Evolutionary conservation across 2,888 invertebrate genomes (phyloP).

Genomic region (Diachrysia chrysitis): DNA sequence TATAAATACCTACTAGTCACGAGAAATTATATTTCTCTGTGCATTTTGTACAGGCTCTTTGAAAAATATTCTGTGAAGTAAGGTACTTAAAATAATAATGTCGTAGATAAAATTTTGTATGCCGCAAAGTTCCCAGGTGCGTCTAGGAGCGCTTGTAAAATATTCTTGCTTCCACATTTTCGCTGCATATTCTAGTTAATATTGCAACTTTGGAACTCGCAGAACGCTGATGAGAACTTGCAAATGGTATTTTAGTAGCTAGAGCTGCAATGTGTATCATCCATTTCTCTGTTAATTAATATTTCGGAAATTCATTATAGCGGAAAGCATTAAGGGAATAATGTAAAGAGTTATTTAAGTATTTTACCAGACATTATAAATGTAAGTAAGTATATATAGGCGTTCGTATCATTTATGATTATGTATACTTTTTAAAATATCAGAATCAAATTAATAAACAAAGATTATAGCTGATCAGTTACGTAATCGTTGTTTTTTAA

Average conservation of each 20-base stretch:
- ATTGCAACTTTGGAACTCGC: constrained; percentile 24
- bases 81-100: neutral
- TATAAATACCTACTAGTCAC: neutral
- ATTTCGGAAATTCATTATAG: constrained; percentile 28
- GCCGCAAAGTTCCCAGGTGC: constrained; percentile 14
- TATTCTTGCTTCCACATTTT: constrained; percentile 24
- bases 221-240: constrained; percentile 23
- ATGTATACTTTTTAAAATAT: too few species aligned
- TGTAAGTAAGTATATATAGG: too few species aligned
- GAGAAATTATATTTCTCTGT: neutral
- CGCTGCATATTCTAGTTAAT: constrained; percentile 44
- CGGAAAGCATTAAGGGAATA: constrained; percentile 14
- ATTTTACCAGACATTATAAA: neutral
- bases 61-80: neutral
- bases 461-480: too few species aligned
- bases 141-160: constrained; percentile 16
- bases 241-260: constrained; percentile 39
- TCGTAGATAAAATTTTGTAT: constrained; percentile 12
- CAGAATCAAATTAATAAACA: too few species aligned
- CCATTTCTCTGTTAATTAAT: constrained; percentile 26
- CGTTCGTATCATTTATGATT: too few species aligned
- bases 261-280: constrained; percentile 31
- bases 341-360: neutral
- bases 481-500: neutral
- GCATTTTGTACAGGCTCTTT: neutral